Conservation (phyloP, 2,797 vertebrate species). For the Tragopan temminckii region DNA sequence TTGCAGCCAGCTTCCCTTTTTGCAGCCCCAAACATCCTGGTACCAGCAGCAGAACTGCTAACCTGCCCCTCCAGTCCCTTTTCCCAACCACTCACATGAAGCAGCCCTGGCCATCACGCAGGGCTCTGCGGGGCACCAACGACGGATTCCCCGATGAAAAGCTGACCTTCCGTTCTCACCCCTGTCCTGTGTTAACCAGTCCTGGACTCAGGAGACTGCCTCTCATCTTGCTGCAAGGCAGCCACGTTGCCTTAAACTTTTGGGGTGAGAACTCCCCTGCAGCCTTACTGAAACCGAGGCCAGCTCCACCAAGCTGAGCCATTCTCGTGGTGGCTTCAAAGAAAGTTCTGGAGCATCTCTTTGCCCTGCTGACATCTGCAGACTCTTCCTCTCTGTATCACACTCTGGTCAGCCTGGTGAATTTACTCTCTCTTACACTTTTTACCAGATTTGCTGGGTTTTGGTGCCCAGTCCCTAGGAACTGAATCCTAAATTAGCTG, state of each 20-base stretch:
- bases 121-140: not conserved
- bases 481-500: not conserved
- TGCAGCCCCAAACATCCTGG: not conserved
- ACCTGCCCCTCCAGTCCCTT: not conserved
- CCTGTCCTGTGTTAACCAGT: not conserved
- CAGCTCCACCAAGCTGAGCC: not conserved
- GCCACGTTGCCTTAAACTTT: not conserved
- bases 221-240: not conserved
- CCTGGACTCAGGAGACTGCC: not conserved
- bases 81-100: not conserved
- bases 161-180: not conserved
- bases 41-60: not conserved
- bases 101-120: not conserved
- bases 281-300: not conserved
- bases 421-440: not conserved
- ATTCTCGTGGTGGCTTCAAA: not conserved
- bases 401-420: not conserved
- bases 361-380: not conserved
- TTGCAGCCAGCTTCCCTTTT: not conserved
- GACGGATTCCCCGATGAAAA: not conserved
- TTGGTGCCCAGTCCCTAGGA: not conserved
- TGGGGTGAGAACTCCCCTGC: not conserved
- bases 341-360: not conserved
- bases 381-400: not conserved
- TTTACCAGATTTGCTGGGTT: not conserved